Conservation (phyloP, 2,113 vertebrate genomes). For the Henicopernis longicauda region DNA sequence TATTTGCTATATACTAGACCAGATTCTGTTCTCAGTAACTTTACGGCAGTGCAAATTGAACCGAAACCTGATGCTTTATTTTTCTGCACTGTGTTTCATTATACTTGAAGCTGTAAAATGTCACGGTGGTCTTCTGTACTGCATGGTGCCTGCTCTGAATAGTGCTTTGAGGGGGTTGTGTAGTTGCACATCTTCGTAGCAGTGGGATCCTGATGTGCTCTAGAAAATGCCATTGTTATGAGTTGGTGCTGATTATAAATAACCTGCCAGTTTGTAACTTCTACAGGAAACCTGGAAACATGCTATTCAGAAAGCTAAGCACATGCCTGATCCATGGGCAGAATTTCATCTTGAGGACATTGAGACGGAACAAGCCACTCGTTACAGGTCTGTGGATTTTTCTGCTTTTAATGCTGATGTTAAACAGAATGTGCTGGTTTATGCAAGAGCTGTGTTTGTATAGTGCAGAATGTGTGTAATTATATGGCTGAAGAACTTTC, state of each 20-base stretch:
- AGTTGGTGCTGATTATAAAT: background rate
- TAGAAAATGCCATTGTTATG: background rate
- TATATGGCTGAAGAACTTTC: background rate
- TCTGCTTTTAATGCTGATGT: background rate
- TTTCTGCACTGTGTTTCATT: background rate
- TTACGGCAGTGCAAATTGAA: background rate
- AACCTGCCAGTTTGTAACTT: background rate
- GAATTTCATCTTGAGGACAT: slow-evolving; percentile 94
- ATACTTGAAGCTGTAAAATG: background rate
- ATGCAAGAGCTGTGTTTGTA: background rate
- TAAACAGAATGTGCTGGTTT: background rate
- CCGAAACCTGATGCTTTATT: background rate
- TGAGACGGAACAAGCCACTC: slow-evolving; percentile 80
- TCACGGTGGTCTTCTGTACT: background rate
- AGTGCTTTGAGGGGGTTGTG: background rate
- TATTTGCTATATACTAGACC: background rate
- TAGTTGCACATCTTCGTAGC: background rate
- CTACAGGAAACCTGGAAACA: slow-evolving; percentile 89
- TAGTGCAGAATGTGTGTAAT: background rate
- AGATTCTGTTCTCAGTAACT: background rate
- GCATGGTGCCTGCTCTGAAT: background rate
- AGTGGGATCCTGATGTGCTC: background rate
- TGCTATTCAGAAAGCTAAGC: slow-evolving; percentile 91
- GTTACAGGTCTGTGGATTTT: slow-evolving; percentile 83
- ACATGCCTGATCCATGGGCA: slow-evolving; percentile 97